Base-by-base conservation (phyloP, 2,113 vertebrate species). In the Cnemophilus loriae region DNA sequence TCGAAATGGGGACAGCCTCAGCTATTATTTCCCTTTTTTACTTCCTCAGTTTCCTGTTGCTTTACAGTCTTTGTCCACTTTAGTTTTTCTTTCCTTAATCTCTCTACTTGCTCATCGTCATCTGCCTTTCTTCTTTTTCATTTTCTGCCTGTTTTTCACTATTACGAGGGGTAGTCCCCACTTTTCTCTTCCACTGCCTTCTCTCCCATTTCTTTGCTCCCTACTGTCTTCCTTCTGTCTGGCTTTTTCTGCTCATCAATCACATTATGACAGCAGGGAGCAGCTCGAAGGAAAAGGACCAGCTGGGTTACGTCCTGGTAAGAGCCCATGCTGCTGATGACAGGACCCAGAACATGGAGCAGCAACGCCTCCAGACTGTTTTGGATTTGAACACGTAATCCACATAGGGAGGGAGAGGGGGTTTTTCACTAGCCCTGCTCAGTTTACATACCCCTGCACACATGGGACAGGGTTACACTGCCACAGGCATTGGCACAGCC, bases 41-140 rank as follows among this genome's bases (percentile, higher is more conserved):
- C 11, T 74, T 87, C 9, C 23, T 67, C 24, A 18, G 9, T 76
- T 73, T 92, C 42, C 19, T 57, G 5, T 41, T 92, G 23, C 6
- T 81, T 81, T 89, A 68, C 9, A 21, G 6, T 56, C 64, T 56
- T 18, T 41, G 9, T 42, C 22, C 23, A 64, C 39, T 64, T 30
- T 44, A 6, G 3, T 23, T 75, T 70, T 81, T 13, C 13, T 52
- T 70, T 41, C 28, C 16, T n/a, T 37, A n/a, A 52, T 79, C 32
- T 70, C 18, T 59, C 33, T 59, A 9, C 35, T 67, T 78, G 14
- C 8, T 41, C 14, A 50, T n/a, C 26, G 26, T 18, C 0, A 0
- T 33, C 37, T 70, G 28, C 16, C n/a, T 77, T 83, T n/a, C 22
- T 89, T 55, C 1, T 61, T 80, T 69, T 64, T 39, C 1, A 9